Percentiles rank a stretch among this genome's conserved stretches.
These are phyloP conservation scores for Athalia rosae DNA, from an alignment of 2,888 invertebrate species.

Conservation along the genomic window DNA sequence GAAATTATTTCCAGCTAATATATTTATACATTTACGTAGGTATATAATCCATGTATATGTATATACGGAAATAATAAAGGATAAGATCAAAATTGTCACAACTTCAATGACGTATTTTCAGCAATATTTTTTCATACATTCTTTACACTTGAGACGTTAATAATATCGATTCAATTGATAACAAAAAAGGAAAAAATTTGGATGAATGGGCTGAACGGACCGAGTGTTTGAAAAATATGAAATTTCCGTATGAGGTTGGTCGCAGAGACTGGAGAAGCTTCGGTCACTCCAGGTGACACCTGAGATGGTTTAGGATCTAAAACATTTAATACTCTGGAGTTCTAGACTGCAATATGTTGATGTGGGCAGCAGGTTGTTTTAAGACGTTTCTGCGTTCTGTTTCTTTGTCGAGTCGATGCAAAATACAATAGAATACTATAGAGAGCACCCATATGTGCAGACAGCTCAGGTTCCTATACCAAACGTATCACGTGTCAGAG, in stretches of 20 bases:
- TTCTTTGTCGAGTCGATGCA: neutral
- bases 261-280: slow-evolving; percentile 11
- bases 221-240: slow-evolving; percentile 4
- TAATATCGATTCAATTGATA: no score
- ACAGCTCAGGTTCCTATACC: slow-evolving; percentile 20
- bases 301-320: slow-evolving; percentile 20
- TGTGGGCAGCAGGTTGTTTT: no score
- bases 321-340: slow-evolving; percentile 21
- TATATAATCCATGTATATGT: no score
- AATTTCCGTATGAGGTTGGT: slow-evolving; percentile 14
- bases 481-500: slow-evolving; percentile 25
- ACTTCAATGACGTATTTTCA: no score
- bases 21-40: no score
- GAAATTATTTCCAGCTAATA: no score
- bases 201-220: neutral
- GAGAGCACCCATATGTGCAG: neutral
- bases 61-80: no score
- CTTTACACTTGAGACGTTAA: no score
- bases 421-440: slow-evolving; percentile 28
- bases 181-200: neutral
- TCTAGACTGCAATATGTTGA: neutral
- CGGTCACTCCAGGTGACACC: neutral
- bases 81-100: no score
- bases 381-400: neutral
- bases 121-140: no score